Evolutionary conservation across 1,140 invertebrate genomes (phyloP).

Genomic region (Pygmarrhopalites habei): DNA sequence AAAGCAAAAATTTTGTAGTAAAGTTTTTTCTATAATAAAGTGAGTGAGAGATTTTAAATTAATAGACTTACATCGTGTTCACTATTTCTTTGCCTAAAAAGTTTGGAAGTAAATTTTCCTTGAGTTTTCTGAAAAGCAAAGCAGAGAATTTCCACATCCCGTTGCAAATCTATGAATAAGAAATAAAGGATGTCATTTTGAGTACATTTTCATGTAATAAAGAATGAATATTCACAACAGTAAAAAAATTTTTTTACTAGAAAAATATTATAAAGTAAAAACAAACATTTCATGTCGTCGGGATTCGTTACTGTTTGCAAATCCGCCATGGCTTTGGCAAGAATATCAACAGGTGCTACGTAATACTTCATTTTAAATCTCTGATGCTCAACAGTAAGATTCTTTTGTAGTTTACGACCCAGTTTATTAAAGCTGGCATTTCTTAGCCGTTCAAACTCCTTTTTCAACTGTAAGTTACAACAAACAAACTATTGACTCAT

Average conservation of each 20-base stretch:
- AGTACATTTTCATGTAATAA: neutral
- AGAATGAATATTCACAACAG: neutral
- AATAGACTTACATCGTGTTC: neutral
- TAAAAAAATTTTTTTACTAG: neutral
- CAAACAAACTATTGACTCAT: too few species aligned
- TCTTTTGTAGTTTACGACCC: neutral
- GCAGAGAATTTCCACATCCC: neutral
- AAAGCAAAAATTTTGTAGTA: neutral
- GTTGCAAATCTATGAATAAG: neutral
- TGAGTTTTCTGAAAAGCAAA: neutral
- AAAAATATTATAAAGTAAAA: neutral
- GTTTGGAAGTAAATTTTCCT: neutral
- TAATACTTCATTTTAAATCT: neutral
- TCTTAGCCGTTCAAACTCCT: neutral
- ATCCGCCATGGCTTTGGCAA: neutral
- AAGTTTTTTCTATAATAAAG: neutral
- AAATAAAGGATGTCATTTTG: too few species aligned
- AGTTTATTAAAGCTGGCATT: neutral
- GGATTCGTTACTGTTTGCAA: neutral
- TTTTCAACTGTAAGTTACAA: too few species aligned
- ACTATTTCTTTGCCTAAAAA: neutral
- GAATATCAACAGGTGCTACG: neutral
- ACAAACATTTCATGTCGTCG: neutral
- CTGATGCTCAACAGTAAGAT: neutral
- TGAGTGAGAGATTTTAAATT: neutral